phyloP scores from a whole-genome alignment of 2,888 invertebrate genomes.

The Enoplolaimus lenunculus region DNA sequence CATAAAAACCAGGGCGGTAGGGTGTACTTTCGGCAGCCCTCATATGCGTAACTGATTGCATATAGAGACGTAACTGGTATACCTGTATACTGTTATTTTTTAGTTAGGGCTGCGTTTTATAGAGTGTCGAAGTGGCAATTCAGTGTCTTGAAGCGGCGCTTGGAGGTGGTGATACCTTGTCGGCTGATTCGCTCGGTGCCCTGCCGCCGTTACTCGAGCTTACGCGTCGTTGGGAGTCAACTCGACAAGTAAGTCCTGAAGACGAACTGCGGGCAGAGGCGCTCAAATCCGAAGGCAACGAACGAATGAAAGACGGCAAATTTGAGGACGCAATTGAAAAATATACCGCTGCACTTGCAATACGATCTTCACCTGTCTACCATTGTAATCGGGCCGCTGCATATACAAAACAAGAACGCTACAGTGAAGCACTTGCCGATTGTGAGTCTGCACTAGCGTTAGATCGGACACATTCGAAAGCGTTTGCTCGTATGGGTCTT shows the following conservation, averaged over 20 bases:
- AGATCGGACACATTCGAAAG: slow-evolving; percentile 83
- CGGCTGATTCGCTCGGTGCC: slow-evolving; percentile 42
- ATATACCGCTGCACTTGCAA: slow-evolving; percentile 73
- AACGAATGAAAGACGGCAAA: slow-evolving; percentile 67
- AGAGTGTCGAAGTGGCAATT: slow-evolving; percentile 78
- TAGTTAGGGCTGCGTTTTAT: too few relatives aligned
- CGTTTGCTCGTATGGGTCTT: slow-evolving; percentile 75
- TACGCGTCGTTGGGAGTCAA: background rate
- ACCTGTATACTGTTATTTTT: too few relatives aligned
- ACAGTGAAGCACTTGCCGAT: slow-evolving; percentile 69
- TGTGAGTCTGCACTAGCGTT: slow-evolving; percentile 73
- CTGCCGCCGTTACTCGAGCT: slow-evolving; percentile 22
- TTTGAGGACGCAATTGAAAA: slow-evolving; percentile 61
- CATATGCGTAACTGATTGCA: too few relatives aligned
- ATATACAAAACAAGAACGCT: slow-evolving; percentile 69
- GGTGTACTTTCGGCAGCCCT: too few relatives aligned
- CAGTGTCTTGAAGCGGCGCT: slow-evolving; percentile 86
- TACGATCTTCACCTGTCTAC: slow-evolving; percentile 75
- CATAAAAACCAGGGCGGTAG: too few relatives aligned
- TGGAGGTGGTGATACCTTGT: slow-evolving; percentile 60
- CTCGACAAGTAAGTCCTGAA: slow-evolving; percentile 30
- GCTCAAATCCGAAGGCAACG: slow-evolving; percentile 66
- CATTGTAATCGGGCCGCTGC: slow-evolving; percentile 95
- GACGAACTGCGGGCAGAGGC: slow-evolving; percentile 57
- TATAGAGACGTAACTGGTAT: too few relatives aligned